Evolutionary conservation across 2,797 vertebrate species (phyloP).

Genomic region (Aselliscus stoliczkanus): DNA sequence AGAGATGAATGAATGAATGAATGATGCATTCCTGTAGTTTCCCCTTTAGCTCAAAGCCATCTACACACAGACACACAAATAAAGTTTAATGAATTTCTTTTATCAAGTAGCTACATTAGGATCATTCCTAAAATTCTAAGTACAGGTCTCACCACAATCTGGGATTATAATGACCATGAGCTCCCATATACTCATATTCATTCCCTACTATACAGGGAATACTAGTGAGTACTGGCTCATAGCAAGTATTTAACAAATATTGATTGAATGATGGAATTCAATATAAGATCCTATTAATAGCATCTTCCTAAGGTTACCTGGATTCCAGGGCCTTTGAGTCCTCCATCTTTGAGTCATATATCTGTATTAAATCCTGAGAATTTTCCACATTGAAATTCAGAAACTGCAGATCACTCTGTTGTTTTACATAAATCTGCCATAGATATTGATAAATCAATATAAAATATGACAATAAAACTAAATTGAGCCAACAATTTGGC

Average conservation of each 20-base stretch:
- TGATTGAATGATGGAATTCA: neutral
- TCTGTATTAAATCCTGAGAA: conserved; percentile 80
- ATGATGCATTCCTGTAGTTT: neutral
- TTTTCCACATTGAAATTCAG: conserved; percentile 87
- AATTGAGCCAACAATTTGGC: neutral
- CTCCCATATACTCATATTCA: neutral
- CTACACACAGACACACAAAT: neutral
- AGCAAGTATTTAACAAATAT: neutral
- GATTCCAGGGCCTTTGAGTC: conserved; percentile 47
- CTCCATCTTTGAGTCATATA: conserved; percentile 68
- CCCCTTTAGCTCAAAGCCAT: neutral
- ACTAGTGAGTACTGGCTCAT: neutral
- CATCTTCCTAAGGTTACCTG: conserved; percentile 80
- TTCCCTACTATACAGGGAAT: neutral
- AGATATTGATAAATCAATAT: conserved; percentile 46
- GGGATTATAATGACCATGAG: neutral
- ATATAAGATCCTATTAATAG: neutral
- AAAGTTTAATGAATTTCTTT: neutral
- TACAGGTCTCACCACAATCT: neutral
- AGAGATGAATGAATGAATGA: neutral
- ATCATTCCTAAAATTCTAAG: neutral
- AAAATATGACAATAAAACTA: neutral
- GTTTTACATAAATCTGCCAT: conserved; percentile 88
- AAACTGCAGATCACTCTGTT: conserved; percentile 88
- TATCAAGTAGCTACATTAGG: neutral